Evolutionary conservation across 2,888 invertebrate species (phyloP).

Genomic region (Biston betularia): DNA sequence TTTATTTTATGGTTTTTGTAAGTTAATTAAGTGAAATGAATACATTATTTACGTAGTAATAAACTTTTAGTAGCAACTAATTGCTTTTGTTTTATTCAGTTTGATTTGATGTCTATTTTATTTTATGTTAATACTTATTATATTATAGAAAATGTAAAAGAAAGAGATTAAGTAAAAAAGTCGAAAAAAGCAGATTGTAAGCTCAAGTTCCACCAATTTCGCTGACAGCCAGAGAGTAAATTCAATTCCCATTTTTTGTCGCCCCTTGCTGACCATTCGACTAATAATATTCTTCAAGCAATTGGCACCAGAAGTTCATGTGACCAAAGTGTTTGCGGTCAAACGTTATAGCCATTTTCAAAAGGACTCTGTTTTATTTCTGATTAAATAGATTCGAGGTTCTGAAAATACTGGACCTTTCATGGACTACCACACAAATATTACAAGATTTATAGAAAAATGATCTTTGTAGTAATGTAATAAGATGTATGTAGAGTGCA

Average conservation of each 20-base stretch:
- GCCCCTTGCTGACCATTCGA: slow-evolving; percentile 61
- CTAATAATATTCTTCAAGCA: slow-evolving; percentile 76
- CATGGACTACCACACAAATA: slow-evolving; percentile 27
- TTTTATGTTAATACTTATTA: no score
- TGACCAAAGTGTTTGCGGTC: slow-evolving; percentile 65
- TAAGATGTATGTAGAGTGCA: slow-evolving; percentile 47
- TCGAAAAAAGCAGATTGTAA: no score
- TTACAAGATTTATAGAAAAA: slow-evolving; percentile 44
- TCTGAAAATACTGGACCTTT: slow-evolving; percentile 58
- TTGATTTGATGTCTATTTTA: no score
- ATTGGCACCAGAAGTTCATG: slow-evolving; percentile 78
- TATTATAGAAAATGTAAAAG: neutral
- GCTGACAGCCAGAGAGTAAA: slow-evolving; percentile 46
- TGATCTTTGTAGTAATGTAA: slow-evolving; percentile 50
- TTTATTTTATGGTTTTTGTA: no score
- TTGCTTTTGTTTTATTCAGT: no score
- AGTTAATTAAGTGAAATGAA: no score
- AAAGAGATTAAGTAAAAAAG: slow-evolving; percentile 11
- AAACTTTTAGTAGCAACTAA: no score
- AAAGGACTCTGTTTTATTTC: slow-evolving; percentile 24
- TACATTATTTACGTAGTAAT: no score
- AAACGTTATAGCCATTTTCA: slow-evolving; percentile 47
- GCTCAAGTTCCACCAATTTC: slow-evolving; percentile 29
- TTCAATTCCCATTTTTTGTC: slow-evolving; percentile 56
- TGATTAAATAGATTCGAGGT: slow-evolving; percentile 38